Conservation (phyloP, 2,797 vertebrate genomes). For the Lindbergichthys nudifrons region DNA sequence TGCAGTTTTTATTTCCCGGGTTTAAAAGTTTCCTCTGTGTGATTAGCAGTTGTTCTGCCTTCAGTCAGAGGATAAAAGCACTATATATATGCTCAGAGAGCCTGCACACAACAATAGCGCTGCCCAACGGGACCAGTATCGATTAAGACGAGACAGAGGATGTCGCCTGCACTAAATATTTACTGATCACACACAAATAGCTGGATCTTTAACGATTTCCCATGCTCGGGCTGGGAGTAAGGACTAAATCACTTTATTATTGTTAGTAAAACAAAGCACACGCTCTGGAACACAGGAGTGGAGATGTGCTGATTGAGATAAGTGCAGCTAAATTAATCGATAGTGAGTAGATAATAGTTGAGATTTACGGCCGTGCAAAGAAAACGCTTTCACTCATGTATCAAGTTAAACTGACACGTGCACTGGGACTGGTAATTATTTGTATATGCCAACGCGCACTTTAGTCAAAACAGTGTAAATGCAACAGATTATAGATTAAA, state of each 20-base stretch:
- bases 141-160: slow-evolving; percentile 92
- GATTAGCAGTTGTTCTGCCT: slow-evolving; percentile 51
- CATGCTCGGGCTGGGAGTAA: slow-evolving; percentile 86
- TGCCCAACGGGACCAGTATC: slow-evolving; percentile 90
- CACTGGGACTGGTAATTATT: slow-evolving; percentile 26
- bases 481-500: slow-evolving; percentile 12
- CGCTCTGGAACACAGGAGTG: slow-evolving; percentile 86
- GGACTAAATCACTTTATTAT: slow-evolving; percentile 96
- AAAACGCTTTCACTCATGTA: slow-evolving; percentile 50
- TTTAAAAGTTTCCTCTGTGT: slow-evolving; percentile 63
- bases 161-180: slow-evolving; percentile 97
- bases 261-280: slow-evolving; percentile 93
- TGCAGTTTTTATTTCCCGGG: slow-evolving; percentile 41
- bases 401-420: slow-evolving; percentile 48
- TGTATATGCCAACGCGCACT: not conserved
- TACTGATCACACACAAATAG: slow-evolving; percentile 98
- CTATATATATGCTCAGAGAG: slow-evolving; percentile 75
- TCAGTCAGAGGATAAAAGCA: slow-evolving; percentile 72
- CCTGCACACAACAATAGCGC: slow-evolving; percentile 86
- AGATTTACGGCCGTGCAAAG: slow-evolving; percentile 63
- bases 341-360: slow-evolving; percentile 84
- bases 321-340: slow-evolving; percentile 94
- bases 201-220: slow-evolving; percentile 92
- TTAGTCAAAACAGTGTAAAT: not conserved
- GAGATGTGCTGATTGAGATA: slow-evolving; percentile 91